Conservation (phyloP, 2,797 vertebrate species). For the Lithobates sylvaticus region DNA sequence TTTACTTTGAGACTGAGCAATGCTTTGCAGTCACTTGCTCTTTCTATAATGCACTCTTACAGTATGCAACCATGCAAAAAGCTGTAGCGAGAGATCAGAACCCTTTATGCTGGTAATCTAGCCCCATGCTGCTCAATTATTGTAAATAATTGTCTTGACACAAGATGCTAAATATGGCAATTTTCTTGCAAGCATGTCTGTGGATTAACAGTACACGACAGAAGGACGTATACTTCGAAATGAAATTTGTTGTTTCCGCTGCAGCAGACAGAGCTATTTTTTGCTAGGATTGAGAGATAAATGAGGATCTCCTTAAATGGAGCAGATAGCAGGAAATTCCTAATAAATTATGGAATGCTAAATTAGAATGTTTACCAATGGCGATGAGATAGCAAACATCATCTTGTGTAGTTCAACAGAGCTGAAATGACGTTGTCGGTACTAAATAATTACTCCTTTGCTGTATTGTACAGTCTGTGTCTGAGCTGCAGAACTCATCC, state of each 20-base stretch:
- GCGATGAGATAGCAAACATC: constrained; percentile 21
- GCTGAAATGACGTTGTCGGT: constrained; percentile 16
- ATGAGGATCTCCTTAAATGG: constrained; percentile 56
- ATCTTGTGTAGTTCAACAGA: constrained; percentile 15
- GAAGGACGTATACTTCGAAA: constrained; percentile 41
- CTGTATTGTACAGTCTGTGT: too few relatives aligned
- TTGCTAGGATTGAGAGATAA: constrained; percentile 40
- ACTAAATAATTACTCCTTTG: too few relatives aligned
- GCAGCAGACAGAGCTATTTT: constrained; percentile 43
- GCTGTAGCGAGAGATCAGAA: neutral
- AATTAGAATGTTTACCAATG: constrained; percentile 44
- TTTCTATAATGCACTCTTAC: neutral
- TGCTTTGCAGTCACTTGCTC: too few relatives aligned
- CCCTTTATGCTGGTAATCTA: constrained; percentile 8
- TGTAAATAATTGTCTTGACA: constrained; percentile 44
- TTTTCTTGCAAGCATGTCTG: constrained; percentile 35
- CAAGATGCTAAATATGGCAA: constrained; percentile 55
- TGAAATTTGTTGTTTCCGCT: constrained; percentile 33
- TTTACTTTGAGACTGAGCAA: neutral
- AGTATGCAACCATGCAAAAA: neutral
- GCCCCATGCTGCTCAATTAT: constrained; percentile 30
- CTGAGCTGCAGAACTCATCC: too few relatives aligned
- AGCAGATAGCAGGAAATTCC: constrained; percentile 38
- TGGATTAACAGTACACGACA: constrained; percentile 26
- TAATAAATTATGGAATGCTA: constrained; percentile 44